phyloP scores from a whole-genome alignment of 64 coral and sea anemone species.

The Orbicella faveolata region DNA sequence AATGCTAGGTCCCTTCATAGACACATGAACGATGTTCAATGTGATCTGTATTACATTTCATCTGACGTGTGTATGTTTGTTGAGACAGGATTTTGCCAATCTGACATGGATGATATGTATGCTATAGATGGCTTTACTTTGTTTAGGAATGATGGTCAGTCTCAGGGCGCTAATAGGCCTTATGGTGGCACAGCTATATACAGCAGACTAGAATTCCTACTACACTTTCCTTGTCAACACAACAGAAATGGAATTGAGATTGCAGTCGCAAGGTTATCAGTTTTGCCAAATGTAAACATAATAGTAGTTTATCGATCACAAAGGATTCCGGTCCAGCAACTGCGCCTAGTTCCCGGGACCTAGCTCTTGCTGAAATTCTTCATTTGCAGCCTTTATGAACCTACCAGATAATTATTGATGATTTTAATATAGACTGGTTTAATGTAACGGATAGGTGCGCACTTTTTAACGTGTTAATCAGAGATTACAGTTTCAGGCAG shows the following conservation, averaged over 20 bases:
- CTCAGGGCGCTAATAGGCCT: background rate
- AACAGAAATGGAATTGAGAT: slow-evolving; percentile 32
- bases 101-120: slow-evolving; percentile 24
- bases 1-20: slow-evolving; percentile 34
- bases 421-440: slow-evolving; percentile 48
- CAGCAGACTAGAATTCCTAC: slow-evolving; percentile 5
- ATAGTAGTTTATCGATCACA: slow-evolving; percentile 40
- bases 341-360: background rate
- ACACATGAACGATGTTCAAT: slow-evolving; percentile 32
- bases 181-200: slow-evolving; percentile 23
- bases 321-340: slow-evolving; percentile 8
- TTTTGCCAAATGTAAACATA: slow-evolving; percentile 40
- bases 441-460: background rate
- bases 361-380: background rate
- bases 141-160: slow-evolving; percentile 37
- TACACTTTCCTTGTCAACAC: background rate
- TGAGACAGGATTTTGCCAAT: slow-evolving; percentile 12
- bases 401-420: slow-evolving; percentile 20
- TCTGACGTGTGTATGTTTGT: slow-evolving; percentile 41
- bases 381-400: background rate
- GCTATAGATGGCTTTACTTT: slow-evolving; percentile 13
- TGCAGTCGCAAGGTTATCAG: slow-evolving; percentile 23
- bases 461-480: slow-evolving; percentile 20
- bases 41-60: slow-evolving; percentile 27
- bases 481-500: slow-evolving; percentile 20